Evolutionary conservation across 2,113 vertebrate genomes (phyloP).

Genomic region (Cygnus atratus): DNA sequence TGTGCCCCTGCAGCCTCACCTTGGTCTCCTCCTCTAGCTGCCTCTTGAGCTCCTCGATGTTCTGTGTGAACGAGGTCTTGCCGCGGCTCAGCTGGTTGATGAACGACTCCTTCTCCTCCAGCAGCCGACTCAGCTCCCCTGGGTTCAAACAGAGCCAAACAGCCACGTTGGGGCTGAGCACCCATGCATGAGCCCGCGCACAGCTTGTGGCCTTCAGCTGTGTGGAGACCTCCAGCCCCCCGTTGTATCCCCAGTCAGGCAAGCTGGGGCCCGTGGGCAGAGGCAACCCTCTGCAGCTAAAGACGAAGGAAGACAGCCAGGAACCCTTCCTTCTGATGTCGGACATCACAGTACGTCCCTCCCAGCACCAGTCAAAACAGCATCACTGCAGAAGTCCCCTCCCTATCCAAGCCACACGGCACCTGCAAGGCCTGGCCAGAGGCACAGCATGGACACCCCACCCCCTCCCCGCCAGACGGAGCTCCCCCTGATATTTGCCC

Average conservation of each 20-base stretch:
- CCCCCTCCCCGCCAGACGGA: neutral
- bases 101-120: slow-evolving; percentile 89
- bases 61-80: slow-evolving; percentile 87
- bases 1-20: slow-evolving; percentile 63
- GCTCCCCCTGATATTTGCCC: neutral
- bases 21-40: slow-evolving; percentile 94
- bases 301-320: neutral
- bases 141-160: neutral
- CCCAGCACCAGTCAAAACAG: neutral
- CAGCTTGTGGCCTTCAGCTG: neutral
- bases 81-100: slow-evolving; percentile 89
- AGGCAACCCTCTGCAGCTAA: neutral
- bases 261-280: neutral
- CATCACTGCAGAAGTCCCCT: neutral
- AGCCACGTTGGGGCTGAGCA: neutral
- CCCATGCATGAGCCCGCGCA: neutral
- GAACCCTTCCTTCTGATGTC: neutral
- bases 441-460: neutral
- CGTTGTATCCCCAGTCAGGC: neutral
- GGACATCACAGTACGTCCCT: no score
- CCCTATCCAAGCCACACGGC: neutral
- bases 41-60: slow-evolving; percentile 88
- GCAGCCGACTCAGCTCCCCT: slow-evolving; percentile 88
- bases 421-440: neutral
- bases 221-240: neutral